Evolutionary conservation across 1,140 invertebrate species (phyloP), one percentile per base, ranked within the genome.

Genomic region (Platyura marginata): DNA sequence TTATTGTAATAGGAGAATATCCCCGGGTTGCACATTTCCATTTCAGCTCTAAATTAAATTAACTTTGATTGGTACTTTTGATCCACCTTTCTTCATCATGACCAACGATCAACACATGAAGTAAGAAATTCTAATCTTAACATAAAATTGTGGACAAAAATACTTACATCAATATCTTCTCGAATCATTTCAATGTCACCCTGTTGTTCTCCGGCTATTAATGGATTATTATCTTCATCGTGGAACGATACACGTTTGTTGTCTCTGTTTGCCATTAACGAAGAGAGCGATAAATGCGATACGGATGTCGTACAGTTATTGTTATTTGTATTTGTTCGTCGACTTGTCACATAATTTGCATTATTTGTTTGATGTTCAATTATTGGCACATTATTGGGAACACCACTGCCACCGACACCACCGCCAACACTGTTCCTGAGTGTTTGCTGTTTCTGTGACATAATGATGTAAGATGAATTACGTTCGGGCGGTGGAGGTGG

Each of bases 161-260:
- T 20, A 43, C 77, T 75, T 68, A 87, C 83, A 59, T 85, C 82
- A 34, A 79, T 77, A 67, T 87, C 82, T 64, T 86, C 81, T 52
- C 77, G 64, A 34, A 78, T 72, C 33, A 68, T 71, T 32, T 48
- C 42, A 47, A 53, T 38, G 9, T 43, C 41, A 35, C 36, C 34
- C 41, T 33, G 33, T 15, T 43, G 46, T 15, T 56, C 36, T 55
- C 16, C 38, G 47, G 25, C 52, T 51, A 36, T 16, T 34, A 21
- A 22, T 53, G 23, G 33, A 52, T 62, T 73, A 29, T 71, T 70
- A 44, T 73, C 70, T 3, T 74, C 67, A 51, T 78, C 74, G 52
- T 82, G 77, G 59, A 84, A 85, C 40, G 79, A 82, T n/a, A 85
- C 81, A 44, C 77, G 69, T 42, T 61, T 61, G 39, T 57, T 61